Evolutionary conservation across 2,888 invertebrate species (phyloP), one percentile per base, ranked within the genome.

Genomic region (Nemapogon koenigi): DNA sequence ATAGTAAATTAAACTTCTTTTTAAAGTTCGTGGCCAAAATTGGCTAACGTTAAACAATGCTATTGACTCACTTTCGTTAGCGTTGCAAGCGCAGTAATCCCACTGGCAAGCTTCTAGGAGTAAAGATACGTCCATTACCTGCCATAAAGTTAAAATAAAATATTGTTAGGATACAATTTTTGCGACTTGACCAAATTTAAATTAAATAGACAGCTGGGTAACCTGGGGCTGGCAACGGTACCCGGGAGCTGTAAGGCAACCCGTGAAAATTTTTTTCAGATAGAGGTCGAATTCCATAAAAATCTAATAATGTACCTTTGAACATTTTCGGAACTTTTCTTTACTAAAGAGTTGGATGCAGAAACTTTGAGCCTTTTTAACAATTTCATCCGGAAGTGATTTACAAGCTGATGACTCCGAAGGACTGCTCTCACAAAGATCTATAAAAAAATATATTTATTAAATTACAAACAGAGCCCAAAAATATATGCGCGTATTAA

Each of bases 81-180:
- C 60, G 6, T 80, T 73, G 46, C 89, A 87, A 15, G 83, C 81
- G 56, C 94, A 94, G 58, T 87, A 93, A 57, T 94, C 93, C 81
- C 87, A 88, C 37, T 85, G 81, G 48, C 94, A 95, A 1, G 89
- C 85, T 37, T 86, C 84, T 28, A 89, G 60, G 30, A 91, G 75
- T 1, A 84, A 72, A 0, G 83, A 67, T 1, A 86, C 82, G 47
- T 89, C 88, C 52, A 91, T 82, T 1, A 79, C 75, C 81, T 88
- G 45, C 1, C 46, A 48, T 43, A 39, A 13, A 40, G n/a, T n/a
- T n/a, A n/a, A n/a, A n/a, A 41, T 14, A 39, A 7, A 13, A 41
- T 15, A 16, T 27, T n/a, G 16, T 39, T 1, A 11, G 14, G 4
- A 15, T 3, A n/a, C n/a, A n/a, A n/a, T n/a, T n/a, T n/a, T n/a